phyloP scores from a whole-genome alignment of 2,888 invertebrate species.

The Arge pagana region DNA sequence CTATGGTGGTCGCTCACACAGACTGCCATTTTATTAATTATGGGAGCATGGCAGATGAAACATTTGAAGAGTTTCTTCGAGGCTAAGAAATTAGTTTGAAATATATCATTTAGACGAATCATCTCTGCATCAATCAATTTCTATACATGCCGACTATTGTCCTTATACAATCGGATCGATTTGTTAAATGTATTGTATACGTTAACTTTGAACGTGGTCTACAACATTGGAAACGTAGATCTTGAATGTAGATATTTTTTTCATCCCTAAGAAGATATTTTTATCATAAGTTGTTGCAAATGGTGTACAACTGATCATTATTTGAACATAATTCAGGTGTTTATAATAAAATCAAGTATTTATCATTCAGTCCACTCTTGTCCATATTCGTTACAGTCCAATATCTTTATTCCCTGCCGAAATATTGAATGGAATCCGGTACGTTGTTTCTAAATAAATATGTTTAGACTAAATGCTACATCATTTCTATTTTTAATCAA shows the following conservation, averaged over 20 bases:
- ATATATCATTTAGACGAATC: not conserved
- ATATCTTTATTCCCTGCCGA: too few species aligned
- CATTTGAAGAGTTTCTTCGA: slow-evolving; percentile 99
- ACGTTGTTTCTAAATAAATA: too few species aligned
- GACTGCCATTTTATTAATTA: slow-evolving; percentile 83
- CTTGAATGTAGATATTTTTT: not conserved
- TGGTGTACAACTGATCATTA: slow-evolving; percentile 6
- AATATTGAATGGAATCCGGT: too few species aligned
- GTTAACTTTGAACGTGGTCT: not conserved
- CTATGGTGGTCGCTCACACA: slow-evolving; percentile 97
- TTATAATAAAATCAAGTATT: slow-evolving; percentile 14
- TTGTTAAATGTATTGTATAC: slow-evolving; percentile 3
- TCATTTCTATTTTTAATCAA: too few species aligned
- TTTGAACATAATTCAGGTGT: slow-evolving; percentile 1
- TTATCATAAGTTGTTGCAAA: slow-evolving; percentile 6
- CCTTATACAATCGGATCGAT: not conserved
- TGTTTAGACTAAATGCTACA: too few species aligned
- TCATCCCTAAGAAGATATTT: not conserved
- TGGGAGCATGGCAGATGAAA: slow-evolving; percentile 99
- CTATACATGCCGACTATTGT: not conserved
- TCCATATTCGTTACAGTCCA: too few species aligned
- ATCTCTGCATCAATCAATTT: not conserved
- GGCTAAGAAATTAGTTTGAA: slow-evolving; percentile 95
- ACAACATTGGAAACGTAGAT: too few species aligned
- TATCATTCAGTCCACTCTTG: too few species aligned